Evolutionary conservation across 2,888 invertebrate genomes (phyloP).

Genomic region (Drosophila peninsularis): DNA sequence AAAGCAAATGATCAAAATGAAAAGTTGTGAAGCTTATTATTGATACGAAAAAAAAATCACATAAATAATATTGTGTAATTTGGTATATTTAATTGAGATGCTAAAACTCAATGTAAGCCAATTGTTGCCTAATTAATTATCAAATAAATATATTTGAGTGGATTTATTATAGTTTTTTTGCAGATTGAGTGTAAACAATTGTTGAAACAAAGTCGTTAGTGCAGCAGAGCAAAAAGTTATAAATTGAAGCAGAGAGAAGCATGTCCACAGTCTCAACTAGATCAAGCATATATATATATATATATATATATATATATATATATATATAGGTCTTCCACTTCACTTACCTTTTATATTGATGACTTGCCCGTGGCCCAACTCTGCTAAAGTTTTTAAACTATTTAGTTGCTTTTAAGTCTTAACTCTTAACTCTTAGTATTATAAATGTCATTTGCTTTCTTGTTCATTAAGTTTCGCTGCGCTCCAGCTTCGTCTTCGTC

Average conservation of each 20-base stretch:
- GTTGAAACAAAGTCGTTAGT: not conserved
- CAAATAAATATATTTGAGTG: conserved; percentile 1
- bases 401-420: conserved; percentile 23
- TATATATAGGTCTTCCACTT: not conserved
- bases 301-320: not conserved
- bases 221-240: not conserved
- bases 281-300: not conserved
- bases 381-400: not conserved
- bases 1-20: not conserved
- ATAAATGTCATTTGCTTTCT: conserved; percentile 45
- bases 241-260: not conserved
- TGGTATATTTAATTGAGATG: conserved; percentile 1
- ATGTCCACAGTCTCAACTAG: not conserved
- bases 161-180: not conserved
- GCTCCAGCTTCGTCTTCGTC: not conserved
- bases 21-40: not conserved
- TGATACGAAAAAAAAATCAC: not conserved
- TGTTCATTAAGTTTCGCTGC: conserved; percentile 46
- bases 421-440: conserved; percentile 23
- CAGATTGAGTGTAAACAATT: not conserved
- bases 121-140: conserved; percentile 6
- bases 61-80: not conserved
- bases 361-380: not conserved
- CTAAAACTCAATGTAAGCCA: not conserved
- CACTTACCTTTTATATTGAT: not conserved